phyloP scores from a whole-genome alignment of 2,888 invertebrate genomes.

The Hoplodrina blanda region DNA sequence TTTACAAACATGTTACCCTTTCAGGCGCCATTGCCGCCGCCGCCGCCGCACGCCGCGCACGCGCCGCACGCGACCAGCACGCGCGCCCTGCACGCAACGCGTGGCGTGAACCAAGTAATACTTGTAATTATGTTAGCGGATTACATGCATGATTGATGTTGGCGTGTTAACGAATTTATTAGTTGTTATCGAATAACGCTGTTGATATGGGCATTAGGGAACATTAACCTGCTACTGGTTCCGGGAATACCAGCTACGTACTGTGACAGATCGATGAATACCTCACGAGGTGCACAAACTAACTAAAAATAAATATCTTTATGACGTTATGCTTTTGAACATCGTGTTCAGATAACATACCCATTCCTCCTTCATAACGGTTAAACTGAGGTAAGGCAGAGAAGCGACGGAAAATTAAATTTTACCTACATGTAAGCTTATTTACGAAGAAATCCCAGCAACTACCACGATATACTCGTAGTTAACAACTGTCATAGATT shows the following conservation, averaged over 20 bases:
- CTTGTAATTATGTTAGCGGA: slow-evolving; percentile 59
- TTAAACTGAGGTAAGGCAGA: too few relatives aligned
- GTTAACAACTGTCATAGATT: too few relatives aligned
- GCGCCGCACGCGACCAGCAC: slow-evolving; percentile 41
- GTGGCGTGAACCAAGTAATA: slow-evolving; percentile 52
- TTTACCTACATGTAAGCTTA: too few relatives aligned
- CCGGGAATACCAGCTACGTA: background rate
- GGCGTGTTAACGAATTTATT: slow-evolving; percentile 56
- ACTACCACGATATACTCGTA: too few relatives aligned
- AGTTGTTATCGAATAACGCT: slow-evolving; percentile 51
- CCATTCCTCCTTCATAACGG: too few relatives aligned
- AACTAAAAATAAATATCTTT: background rate
- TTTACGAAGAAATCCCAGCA: too few relatives aligned
- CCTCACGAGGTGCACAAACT: background rate
- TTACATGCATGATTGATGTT: slow-evolving; percentile 63
- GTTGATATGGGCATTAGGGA: slow-evolving; percentile 39
- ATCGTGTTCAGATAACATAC: background rate
- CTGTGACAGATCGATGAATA: background rate
- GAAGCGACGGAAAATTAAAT: too few relatives aligned
- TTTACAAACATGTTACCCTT: slow-evolving; percentile 50
- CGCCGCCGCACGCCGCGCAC: slow-evolving; percentile 23
- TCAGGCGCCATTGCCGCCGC: slow-evolving; percentile 18
- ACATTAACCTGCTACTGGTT: slow-evolving; percentile 35
- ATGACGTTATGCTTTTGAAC: background rate
- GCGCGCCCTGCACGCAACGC: slow-evolving; percentile 33